These are phyloP conservation scores for Callorhinus ursinus DNA, from an alignment of 2,113 vertebrate genomes.

Conservation along the genomic window DNA sequence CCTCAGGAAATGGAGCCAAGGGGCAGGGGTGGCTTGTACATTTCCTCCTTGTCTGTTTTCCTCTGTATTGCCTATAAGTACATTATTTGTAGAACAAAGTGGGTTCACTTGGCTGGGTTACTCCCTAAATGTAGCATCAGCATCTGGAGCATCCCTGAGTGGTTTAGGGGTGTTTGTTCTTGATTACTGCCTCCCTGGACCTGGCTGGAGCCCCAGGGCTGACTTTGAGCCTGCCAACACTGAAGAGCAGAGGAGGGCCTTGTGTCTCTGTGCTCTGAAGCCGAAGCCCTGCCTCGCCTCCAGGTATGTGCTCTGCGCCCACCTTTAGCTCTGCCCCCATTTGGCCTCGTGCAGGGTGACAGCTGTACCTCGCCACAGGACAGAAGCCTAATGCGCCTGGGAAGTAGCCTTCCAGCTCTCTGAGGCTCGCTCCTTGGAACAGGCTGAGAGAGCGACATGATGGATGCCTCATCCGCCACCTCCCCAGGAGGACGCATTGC, in stretches of 20 bases:
- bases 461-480: not conserved
- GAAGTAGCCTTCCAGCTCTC: not conserved
- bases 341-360: not conserved
- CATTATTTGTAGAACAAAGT: not conserved
- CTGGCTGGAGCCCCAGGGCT: not conserved
- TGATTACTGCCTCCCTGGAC: fast-evolving
- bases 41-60: not conserved
- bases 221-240: fast-evolving
- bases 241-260: not conserved
- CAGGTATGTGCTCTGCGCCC: fast-evolving
- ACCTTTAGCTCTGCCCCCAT: not conserved
- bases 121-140: not conserved
- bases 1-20: not conserved
- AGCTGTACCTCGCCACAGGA: not conserved
- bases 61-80: not conserved
- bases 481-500: fast-evolving
- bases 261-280: not conserved
- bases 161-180: fast-evolving
- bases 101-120: not conserved
- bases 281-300: fast-evolving
- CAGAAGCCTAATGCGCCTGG: not conserved
- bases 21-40: too few relatives aligned
- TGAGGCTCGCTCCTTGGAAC: not conserved
- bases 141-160: fast-evolving
- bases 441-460: not conserved